Percentiles rank a stretch among this genome's conserved stretches.
Conservation (phyloP, 2,113 vertebrate genomes). For the Heliornis fulica region DNA sequence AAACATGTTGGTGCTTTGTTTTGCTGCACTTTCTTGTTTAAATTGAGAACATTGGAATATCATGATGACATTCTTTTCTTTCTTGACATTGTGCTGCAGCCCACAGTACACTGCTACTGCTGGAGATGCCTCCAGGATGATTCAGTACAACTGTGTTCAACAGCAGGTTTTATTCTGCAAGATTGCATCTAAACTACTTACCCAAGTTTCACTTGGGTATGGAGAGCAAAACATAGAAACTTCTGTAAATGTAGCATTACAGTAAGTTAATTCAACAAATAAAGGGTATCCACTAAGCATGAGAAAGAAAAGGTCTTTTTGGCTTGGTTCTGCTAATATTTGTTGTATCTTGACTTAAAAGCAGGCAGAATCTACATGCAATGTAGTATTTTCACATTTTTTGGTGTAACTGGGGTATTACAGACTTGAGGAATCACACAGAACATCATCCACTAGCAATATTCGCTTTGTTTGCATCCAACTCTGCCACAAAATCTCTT, state of each 20-base stretch:
- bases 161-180: background rate
- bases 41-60: background rate
- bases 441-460: conserved; percentile 51
- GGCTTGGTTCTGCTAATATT: background rate
- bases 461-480: conserved; percentile 37
- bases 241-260: background rate
- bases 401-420: conserved; percentile 25
- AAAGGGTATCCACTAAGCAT: background rate
- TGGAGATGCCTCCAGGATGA: background rate
- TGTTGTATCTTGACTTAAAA: background rate
- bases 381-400: background rate
- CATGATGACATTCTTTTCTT: background rate
- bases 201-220: background rate
- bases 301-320: background rate
- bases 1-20: background rate
- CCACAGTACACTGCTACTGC: background rate
- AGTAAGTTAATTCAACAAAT: background rate
- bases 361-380: rapidly evolving
- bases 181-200: background rate
- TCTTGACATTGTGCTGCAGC: background rate
- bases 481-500: conserved; percentile 34
- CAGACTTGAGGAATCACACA: conserved; percentile 28
- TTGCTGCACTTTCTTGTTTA: background rate
- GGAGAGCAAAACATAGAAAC: background rate
- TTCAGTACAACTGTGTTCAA: background rate